Conservation (phyloP, 53 echinoderm and acorn worm species). For the Arbacia lixula region DNA sequence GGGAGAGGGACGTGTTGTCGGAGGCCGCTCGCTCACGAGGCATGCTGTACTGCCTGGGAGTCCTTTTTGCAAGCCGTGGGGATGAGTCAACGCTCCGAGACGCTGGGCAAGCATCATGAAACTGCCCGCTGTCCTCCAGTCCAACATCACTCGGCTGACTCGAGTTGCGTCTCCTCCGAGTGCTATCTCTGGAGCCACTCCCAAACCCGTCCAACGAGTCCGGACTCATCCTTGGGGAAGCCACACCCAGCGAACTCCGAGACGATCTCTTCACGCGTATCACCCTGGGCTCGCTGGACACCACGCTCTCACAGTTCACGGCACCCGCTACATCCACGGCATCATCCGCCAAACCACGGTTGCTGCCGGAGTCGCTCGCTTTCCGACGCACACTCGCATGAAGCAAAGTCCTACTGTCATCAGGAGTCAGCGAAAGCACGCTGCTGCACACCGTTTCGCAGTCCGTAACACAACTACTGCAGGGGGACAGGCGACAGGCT, state of each 20-base stretch:
- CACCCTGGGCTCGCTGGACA: background rate
- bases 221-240: conserved; percentile 30
- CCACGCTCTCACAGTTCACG: conserved; percentile 5
- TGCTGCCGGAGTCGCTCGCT: conserved; percentile 22
- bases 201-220: conserved; percentile 47
- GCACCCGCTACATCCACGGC: conserved; percentile 25
- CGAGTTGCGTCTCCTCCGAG: conserved; percentile 8
- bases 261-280: conserved; percentile 22
- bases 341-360: background rate
- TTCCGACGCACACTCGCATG: conserved; percentile 39
- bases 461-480: conserved; percentile 83
- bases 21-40: conserved; percentile 29
- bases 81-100: conserved; percentile 39
- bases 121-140: conserved; percentile 50
- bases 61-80: conserved; percentile 37
- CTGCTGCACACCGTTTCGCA: conserved; percentile 83
- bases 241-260: background rate
- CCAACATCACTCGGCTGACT: conserved; percentile 27
- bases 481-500: conserved; percentile 73
- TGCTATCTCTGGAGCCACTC: conserved; percentile 7
- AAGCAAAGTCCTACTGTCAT: conserved; percentile 54
- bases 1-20: conserved; percentile 1
- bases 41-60: background rate
- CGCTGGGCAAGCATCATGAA: conserved; percentile 1
- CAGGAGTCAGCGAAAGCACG: conserved; percentile 70